Evolutionary conservation across 2,113 vertebrate species (phyloP), one percentile per base, ranked within the genome.

Genomic region (Cyanoderma ruficeps): DNA sequence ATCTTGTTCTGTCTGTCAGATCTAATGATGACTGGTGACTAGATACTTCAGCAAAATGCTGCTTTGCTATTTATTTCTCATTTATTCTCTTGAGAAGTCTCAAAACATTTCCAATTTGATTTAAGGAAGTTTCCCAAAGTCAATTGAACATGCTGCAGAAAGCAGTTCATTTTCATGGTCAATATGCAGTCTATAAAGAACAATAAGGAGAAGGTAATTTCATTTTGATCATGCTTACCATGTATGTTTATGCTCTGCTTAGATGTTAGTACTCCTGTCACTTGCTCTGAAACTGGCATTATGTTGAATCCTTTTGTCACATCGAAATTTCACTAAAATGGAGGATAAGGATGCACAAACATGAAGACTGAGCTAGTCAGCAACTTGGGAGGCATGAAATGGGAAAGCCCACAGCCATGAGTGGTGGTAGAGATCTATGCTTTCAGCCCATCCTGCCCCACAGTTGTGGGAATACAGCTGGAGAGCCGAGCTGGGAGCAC

Each of bases 1-100:
- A 90, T 96, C 96, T 97, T 97, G 94, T 96, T 97, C 92, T 96
- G 92, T 95, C 95, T 97, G 97, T 97, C 97, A 97, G 95, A 90
- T 90, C 91, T 96, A 96, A 97, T 97, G 97, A 97, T 97, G 96
- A 94, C 92, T 95, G 86, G 95, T 97, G 96, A 96, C 94, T 89
- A 97, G 96, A 97, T 75, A 95, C 95, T 95, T 97, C 93, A 96
- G 87, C 5, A 0, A 92, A 92, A 79, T 63, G 56, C 80, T 76
- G 78, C 91, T 93, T 92, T 94, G 93, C 91, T 96, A 95, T 96
- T 97, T 98, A 97, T 97, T 97, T 96, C 97, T 97, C 94, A 94
- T 97, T 97, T 96, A 57, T 78, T 85, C 97, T 96, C 95, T 75
- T 56, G 95, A 97, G 96, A 97, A 94, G 93, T 87, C 68, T 69